phyloP scores from a whole-genome alignment of 2,113 vertebrate species.

The Passer montanus region DNA sequence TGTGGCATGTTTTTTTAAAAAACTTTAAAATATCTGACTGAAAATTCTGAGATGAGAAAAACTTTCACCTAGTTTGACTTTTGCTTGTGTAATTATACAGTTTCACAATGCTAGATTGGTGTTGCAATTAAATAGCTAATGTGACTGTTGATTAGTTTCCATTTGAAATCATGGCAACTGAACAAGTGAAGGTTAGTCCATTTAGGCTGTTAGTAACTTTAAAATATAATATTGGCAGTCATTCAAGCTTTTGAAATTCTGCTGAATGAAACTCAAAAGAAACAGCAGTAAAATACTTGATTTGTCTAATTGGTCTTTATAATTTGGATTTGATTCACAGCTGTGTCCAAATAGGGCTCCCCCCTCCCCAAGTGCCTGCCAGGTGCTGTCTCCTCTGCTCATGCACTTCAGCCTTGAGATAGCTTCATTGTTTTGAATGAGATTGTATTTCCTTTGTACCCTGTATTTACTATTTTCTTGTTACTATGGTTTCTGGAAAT shows the following conservation, averaged over 20 bases:
- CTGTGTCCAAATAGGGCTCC: neutral
- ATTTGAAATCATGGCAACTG: neutral
- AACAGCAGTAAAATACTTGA: neutral
- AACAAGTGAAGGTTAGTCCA: neutral
- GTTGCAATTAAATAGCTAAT: constrained; percentile 7
- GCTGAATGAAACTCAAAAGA: neutral
- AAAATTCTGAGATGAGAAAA: neutral
- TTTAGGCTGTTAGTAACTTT: neutral
- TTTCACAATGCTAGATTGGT: neutral
- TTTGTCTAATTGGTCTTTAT: neutral
- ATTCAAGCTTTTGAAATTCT: neutral
- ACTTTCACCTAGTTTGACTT: neutral
- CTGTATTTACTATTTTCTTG: neutral
- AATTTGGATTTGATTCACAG: neutral
- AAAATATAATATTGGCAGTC: neutral
- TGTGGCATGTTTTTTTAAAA: neutral
- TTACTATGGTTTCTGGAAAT: constrained; percentile 1
- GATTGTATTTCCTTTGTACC: neutral
- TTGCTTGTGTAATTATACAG: neutral
- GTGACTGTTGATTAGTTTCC: neutral
- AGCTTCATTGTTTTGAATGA: neutral
- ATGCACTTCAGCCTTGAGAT: neutral
- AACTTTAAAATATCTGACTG: neutral
- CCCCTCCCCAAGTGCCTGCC: neutral
- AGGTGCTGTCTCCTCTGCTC: neutral